Percentiles rank a stretch among this genome's conserved stretches.
Conservation (phyloP, 2,888 invertebrate genomes). For the Ornithoptera alexandrae region DNA sequence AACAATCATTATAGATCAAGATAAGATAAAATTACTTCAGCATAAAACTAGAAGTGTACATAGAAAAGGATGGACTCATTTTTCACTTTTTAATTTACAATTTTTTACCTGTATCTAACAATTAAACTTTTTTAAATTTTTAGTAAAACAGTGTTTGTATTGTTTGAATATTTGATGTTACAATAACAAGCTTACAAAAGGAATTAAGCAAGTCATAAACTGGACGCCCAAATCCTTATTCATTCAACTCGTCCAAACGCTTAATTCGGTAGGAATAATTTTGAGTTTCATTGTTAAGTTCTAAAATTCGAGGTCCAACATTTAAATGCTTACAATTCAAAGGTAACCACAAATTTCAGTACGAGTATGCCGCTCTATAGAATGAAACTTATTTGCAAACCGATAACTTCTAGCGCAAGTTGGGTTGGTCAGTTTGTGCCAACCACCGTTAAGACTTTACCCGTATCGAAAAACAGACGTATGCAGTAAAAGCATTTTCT, state of each 20-base stretch:
- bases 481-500: slow-evolving; percentile 61
- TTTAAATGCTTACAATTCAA: slow-evolving; percentile 79
- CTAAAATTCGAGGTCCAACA: slow-evolving; percentile 74
- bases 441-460: slow-evolving; percentile 46
- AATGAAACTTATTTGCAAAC: slow-evolving; percentile 76
- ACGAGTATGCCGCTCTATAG: slow-evolving; percentile 70
- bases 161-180: slow-evolving; percentile 5
- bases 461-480: slow-evolving; percentile 50
- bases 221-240: slow-evolving; percentile 68
- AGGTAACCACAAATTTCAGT: slow-evolving; percentile 77
- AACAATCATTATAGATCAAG: no score
- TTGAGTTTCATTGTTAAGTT: slow-evolving; percentile 77
- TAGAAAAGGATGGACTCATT: no score
- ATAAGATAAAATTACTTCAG: no score
- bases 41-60: no score
- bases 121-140: not conserved
- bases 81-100: not conserved
- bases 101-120: not conserved
- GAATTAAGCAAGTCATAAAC: slow-evolving; percentile 67
- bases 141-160: not conserved
- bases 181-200: slow-evolving; percentile 44
- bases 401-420: slow-evolving; percentile 68
- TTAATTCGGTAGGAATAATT: slow-evolving; percentile 76
- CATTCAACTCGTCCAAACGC: slow-evolving; percentile 69
- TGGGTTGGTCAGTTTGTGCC: slow-evolving; percentile 62